A percentile compares a stretch with the other conserved stretches of the same genome.
Conservation (phyloP, 2,113 vertebrate species). For the Ctenodactylus gundi region DNA sequence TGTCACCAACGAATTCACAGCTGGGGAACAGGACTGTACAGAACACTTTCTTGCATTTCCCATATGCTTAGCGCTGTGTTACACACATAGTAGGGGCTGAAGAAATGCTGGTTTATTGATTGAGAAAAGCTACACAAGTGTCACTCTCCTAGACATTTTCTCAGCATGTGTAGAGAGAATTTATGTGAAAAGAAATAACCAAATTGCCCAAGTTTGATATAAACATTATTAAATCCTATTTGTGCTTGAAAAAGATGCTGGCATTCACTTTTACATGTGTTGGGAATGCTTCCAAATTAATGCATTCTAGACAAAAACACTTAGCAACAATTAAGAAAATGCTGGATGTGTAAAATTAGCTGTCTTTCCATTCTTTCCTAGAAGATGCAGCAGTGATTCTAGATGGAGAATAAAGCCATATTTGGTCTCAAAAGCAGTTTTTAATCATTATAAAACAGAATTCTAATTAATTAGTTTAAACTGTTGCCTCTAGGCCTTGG, state of each 20-base stretch:
- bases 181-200: constrained; percentile 58
- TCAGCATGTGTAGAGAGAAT: constrained; percentile 44
- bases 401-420: background rate
- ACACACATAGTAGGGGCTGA: constrained; percentile 27
- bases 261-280: constrained; percentile 55
- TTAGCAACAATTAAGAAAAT: constrained; percentile 52
- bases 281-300: constrained; percentile 68
- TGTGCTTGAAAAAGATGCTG: constrained; percentile 59
- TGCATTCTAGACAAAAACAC: constrained; percentile 48
- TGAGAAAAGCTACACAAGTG: constrained; percentile 57
- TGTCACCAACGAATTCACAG: background rate
- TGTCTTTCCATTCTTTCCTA: constrained; percentile 13
- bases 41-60: background rate
- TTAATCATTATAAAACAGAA: constrained; percentile 11
- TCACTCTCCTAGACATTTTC: constrained; percentile 9
- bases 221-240: constrained; percentile 70
- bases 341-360: constrained; percentile 24
- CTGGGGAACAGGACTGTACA: background rate
- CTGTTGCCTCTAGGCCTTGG: background rate
- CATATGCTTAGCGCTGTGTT: background rate
- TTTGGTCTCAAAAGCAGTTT: background rate
- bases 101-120: constrained; percentile 8
- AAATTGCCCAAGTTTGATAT: constrained; percentile 33
- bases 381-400: background rate
- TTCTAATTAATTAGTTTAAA: background rate